Conservation (phyloP, 2,113 vertebrate species). For the Pedionomus torquatus region DNA sequence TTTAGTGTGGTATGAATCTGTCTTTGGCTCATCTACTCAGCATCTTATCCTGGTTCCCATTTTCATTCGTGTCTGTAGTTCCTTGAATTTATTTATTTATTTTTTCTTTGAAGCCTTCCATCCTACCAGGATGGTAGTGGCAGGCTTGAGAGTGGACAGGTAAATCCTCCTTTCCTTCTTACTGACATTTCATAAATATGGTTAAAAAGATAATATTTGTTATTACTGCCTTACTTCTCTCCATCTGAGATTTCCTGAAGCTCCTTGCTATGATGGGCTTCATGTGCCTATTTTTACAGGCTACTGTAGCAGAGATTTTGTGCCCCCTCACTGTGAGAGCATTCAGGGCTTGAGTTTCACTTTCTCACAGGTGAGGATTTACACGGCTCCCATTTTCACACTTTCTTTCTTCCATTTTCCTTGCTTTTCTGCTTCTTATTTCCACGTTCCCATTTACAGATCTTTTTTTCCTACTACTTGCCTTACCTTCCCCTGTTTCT, state of each 20-base stretch:
- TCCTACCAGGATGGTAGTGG: neutral
- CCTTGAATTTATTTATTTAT: neutral
- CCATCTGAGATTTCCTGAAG: neutral
- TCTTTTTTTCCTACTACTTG: neutral
- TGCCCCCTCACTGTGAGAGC: neutral
- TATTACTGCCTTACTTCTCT: neutral
- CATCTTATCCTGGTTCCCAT: neutral
- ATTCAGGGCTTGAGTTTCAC: neutral
- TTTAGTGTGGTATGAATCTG: neutral
- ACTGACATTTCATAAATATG: neutral
- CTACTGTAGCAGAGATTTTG: neutral
- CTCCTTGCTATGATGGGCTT: neutral
- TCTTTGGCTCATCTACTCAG: neutral
- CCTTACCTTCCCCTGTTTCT: neutral
- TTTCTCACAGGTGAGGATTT: neutral
- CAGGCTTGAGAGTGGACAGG: neutral
- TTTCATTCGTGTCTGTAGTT: neutral
- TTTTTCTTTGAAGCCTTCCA: neutral
- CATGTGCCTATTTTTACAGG: neutral
- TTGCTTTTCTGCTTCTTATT: neutral
- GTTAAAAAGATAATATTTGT: neutral
- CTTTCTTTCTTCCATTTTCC: neutral
- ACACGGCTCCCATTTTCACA: neutral
- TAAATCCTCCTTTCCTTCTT: neutral
- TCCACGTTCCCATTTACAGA: neutral